Base-by-base conservation (phyloP, 2,113 vertebrate genomes). In the Tachysurus vachellii region DNA sequence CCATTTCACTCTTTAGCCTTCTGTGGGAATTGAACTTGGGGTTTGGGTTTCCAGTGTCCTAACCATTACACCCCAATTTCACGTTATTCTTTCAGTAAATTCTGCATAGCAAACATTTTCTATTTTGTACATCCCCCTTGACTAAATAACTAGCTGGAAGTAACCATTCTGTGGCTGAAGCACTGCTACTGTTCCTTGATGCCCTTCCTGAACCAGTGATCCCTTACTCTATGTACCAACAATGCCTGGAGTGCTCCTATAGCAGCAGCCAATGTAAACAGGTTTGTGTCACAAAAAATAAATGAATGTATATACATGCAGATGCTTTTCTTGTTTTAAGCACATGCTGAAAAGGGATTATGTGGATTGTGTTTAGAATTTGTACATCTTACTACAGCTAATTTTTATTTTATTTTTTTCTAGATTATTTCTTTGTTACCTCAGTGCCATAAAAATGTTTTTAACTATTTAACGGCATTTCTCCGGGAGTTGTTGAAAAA, bases 111-210 rank as follows among this genome's bases (percentile, higher is more conserved):
- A 64, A 8, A 50, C 14, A 0, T 19, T 2, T 62, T 79, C 8
- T 77, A 19, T 47, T 57, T 7, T 75, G 17, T 83, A 4, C 1
- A 19, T 5, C 56, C 21, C 64, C 2, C 56, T 71, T 88, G 86
- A 61, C 70, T 82, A 13, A 73, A 0, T 0, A 70, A 88, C 54
- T 92, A 99, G 98, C 96, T 64, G 97, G 96, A 86, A 98, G 96
- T 93, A 98, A 97, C 91, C 97, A 99, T 92, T 99, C 98, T 0
- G 95, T 99, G 81, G 97, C 97, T 0, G 98, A 99, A 91, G 98
- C 97, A 0, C 90, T 99, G 92, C 95, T 99, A 85, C 96, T 99
- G 50, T 99, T 99, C 92, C 92, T 99, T 62, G 98, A 99, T 84
- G 97, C 97, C 81, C 96, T 99, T 44, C 98, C 98, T 0, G 97